Evolutionary conservation across 1,140 invertebrate species (phyloP).

Genomic region (Melitaea cinxia): DNA sequence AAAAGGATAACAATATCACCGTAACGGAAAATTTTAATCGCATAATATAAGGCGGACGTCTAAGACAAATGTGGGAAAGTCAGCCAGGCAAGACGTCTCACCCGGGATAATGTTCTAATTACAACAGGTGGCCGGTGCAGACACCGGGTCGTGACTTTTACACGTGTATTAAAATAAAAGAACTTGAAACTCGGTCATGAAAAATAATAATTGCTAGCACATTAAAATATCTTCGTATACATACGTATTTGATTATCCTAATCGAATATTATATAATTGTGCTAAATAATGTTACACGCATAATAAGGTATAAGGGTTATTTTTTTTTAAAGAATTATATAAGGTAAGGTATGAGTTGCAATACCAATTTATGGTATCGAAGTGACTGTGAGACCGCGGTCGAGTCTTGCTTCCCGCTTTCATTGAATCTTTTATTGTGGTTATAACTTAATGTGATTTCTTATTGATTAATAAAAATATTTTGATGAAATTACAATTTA

Average conservation of each 20-base stretch:
- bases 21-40: slow-evolving; percentile 52
- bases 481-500: background rate
- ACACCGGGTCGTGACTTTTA: slow-evolving; percentile 47
- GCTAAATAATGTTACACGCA: background rate
- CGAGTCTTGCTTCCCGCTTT: slow-evolving; percentile 51
- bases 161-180: background rate
- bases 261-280: too few species aligned
- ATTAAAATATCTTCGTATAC: too few species aligned
- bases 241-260: too few species aligned
- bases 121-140: slow-evolving; percentile 44
- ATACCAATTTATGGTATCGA: slow-evolving; percentile 50
- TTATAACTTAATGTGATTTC: background rate
- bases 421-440: slow-evolving; percentile 20
- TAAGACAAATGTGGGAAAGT: slow-evolving; percentile 64
- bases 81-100: slow-evolving; percentile 55
- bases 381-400: slow-evolving; percentile 61
- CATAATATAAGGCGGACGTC: slow-evolving; percentile 40
- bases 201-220: too few species aligned
- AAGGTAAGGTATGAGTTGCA: slow-evolving; percentile 46
- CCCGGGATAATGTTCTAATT: slow-evolving; percentile 63
- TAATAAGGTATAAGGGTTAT: background rate
- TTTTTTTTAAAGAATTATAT: background rate
- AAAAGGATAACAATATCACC: slow-evolving; percentile 27
- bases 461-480: background rate
- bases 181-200: background rate